phyloP scores from a whole-genome alignment of 2,797 vertebrate genomes.

The Stomatorhinus walkeri region DNA sequence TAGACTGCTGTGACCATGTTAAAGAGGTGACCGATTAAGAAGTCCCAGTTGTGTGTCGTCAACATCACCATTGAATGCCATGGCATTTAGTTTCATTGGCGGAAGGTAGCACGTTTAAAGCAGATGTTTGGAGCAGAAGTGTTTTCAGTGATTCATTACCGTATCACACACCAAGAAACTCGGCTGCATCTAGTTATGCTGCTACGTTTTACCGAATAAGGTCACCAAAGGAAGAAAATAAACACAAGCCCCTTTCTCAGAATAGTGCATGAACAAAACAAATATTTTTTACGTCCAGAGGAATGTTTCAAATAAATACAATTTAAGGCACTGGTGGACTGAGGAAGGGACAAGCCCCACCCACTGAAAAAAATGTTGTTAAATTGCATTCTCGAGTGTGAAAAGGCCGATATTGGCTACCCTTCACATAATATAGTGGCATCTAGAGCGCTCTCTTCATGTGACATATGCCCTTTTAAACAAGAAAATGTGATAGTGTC shows the following conservation, averaged over 20 bases:
- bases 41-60: neutral
- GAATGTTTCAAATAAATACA: neutral
- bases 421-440: neutral
- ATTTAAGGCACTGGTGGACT: neutral
- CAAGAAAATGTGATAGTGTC: neutral
- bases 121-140: neutral
- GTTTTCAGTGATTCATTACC: neutral
- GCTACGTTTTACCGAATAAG: conserved; percentile 5
- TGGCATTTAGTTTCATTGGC: neutral
- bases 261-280: neutral
- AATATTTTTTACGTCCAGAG: neutral
- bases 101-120: neutral
- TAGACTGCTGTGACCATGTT: neutral
- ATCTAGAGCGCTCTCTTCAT: neutral
- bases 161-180: neutral
- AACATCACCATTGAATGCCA: neutral
- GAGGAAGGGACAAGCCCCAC: neutral
- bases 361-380: neutral
- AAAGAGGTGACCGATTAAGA: neutral
- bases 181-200: neutral
- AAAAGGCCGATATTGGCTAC: neutral
- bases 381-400: neutral
- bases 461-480: neutral
- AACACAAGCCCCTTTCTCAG: neutral
- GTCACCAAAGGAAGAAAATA: neutral